Evolutionary conservation across 1,140 invertebrate species (phyloP), one percentile per base, ranked within the genome.

Genomic region (Drosophila cardini): DNA sequence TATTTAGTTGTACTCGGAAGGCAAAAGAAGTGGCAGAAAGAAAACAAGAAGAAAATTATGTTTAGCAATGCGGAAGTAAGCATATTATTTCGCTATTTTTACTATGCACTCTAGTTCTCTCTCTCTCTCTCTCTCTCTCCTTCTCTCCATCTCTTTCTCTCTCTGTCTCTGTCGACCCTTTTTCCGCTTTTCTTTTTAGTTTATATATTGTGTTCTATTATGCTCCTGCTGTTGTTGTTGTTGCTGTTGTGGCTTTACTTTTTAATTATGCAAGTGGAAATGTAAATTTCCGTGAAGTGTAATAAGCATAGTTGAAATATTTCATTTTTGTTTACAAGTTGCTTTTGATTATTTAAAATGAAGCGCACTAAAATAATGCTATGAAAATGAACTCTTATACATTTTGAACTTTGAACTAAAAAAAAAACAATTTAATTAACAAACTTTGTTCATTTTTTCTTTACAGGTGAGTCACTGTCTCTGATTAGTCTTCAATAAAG

Each of bases 261-360:
- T 67, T 60, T 79, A 79, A 79, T 79, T 79, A 79, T 79, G 63
- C 73, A 77, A 72, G 77, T 73, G 77, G 48, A 79, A 79, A 79
- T 77, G 77, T 73, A 69, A 77, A 79, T 73, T 77, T 76, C 53
- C 58, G 46, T 77, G 55, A 68, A 73, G 70, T 45, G 57, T 64
- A 76, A 76, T 67, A 62, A 67, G 62, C 67, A 76, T 55, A 67
- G 61, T 72, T 67, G 56, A 72, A 73, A 68, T 62, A 48, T 26
- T 38, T 13, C 46, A 10, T 52, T 46, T 55, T 69, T 73, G 55
- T 62, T 72, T 68, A 13, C n/a, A 50, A 64, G 30, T 9, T 61
- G 16, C 30, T 69, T 69, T 61, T 69, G 56, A 43, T 61, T 43
- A 62, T 61, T 61, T 32, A 45, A 52, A 36, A 34, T 42, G 32